These are phyloP conservation scores for Manis crassicaudata DNA, from an alignment of 2,797 vertebrate species.

Conservation along the genomic window DNA sequence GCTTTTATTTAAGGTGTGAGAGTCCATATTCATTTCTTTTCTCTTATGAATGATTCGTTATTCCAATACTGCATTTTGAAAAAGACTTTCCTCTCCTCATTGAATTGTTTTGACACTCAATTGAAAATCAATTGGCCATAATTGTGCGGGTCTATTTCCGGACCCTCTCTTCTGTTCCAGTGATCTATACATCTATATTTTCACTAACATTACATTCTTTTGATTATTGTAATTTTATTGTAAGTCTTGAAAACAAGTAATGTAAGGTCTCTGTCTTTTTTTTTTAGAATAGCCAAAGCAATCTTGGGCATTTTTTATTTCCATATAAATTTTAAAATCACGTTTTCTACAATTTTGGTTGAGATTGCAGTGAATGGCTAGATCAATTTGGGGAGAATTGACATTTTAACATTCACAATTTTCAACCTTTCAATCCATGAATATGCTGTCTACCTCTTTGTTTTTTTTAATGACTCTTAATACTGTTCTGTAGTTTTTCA, in stretches of 20 bases:
- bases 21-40: background rate
- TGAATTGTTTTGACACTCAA: background rate
- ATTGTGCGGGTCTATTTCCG: background rate
- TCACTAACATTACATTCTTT: background rate
- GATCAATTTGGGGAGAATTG: background rate
- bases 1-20: background rate
- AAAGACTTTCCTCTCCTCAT: background rate
- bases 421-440: background rate
- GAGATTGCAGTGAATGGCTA: background rate
- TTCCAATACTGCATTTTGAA: background rate
- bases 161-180: background rate
- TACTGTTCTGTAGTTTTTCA: background rate
- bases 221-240: background rate
- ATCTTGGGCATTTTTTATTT: background rate
- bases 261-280: background rate
- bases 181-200: background rate
- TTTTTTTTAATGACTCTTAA: background rate
- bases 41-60: background rate
- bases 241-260: background rate
- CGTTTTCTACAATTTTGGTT: background rate
- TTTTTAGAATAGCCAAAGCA: background rate
- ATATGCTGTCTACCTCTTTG: background rate
- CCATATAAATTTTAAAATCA: background rate
- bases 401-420: background rate
- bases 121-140: background rate